phyloP scores from a whole-genome alignment of 64 coral and sea anemone genomes.

The Actinia equina region DNA sequence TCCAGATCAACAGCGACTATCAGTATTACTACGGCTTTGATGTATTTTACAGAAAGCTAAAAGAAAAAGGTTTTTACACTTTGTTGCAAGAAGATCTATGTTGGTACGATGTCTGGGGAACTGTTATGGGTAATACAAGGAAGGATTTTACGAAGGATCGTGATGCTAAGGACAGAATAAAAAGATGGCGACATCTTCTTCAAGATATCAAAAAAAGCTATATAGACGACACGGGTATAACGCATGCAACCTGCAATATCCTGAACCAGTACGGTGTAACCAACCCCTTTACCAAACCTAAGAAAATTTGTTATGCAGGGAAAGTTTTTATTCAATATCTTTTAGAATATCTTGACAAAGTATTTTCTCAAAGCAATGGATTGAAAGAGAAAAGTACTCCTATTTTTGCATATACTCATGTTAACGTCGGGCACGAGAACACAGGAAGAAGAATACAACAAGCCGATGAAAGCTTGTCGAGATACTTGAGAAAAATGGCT shows the following conservation, averaged over 20 bases:
- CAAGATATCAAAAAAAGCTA: constrained; percentile 20
- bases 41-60: constrained; percentile 35
- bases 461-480: neutral
- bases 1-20: neutral
- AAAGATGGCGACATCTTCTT: constrained; percentile 10
- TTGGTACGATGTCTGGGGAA: constrained; percentile 56
- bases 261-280: neutral
- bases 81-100: constrained; percentile 60
- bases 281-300: neutral
- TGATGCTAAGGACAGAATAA: neutral
- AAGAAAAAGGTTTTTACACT: constrained; percentile 46
- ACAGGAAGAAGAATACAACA: constrained; percentile 20
- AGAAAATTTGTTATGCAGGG: neutral
- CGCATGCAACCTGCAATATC: constrained; percentile 3
- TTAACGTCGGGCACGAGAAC: neutral
- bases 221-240: constrained; percentile 40
- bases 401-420: constrained; percentile 10
- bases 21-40: constrained; percentile 27
- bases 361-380: neutral
- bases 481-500: neutral
- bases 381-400: neutral
- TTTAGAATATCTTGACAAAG: constrained; percentile 2
- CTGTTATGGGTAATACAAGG: constrained; percentile 27
- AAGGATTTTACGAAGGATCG: neutral
- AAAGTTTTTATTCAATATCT: neutral